Evolutionary conservation across 1,140 invertebrate genomes (phyloP).

Genomic region (Heliconius himera): DNA sequence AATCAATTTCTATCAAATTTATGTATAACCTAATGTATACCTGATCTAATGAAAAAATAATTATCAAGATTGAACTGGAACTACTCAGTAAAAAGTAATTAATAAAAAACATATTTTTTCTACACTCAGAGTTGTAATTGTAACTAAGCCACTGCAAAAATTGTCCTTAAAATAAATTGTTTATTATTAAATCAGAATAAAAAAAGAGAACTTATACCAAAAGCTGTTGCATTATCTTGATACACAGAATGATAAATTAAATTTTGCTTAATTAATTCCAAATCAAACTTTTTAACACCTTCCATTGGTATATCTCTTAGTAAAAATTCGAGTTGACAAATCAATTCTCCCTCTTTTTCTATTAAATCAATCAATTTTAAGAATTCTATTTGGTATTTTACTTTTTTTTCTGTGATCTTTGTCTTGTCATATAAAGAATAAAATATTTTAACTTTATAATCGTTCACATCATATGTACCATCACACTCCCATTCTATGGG

Average conservation of each 20-base stretch:
- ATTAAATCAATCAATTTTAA: constrained; percentile 36
- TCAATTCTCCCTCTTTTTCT: constrained; percentile 40
- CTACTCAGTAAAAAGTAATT: no score
- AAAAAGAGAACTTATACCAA: not conserved
- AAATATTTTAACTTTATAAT: constrained; percentile 27
- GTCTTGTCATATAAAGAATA: constrained; percentile 1
- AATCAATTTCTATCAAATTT: no score
- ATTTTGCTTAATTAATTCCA: constrained; percentile 42
- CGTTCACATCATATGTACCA: constrained; percentile 14
- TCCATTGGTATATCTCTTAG: constrained; percentile 38
- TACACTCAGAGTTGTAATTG: no score
- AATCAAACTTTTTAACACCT: constrained; percentile 39
- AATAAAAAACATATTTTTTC: no score
- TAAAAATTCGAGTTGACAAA: constrained; percentile 47
- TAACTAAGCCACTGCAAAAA: no score
- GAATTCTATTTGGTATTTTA: constrained; percentile 5
- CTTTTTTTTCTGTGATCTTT: not conserved
- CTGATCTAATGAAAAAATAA: no score
- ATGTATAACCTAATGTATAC: no score
- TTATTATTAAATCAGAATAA: not conserved
- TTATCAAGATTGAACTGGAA: no score
- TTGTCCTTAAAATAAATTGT: no score
- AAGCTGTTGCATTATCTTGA: not conserved
- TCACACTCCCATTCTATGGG: constrained; percentile 15
- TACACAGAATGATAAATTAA: constrained; percentile 31